These are phyloP conservation scores for Paedocypris micromegethes DNA, from an alignment of 2,797 vertebrate genomes.

Conservation along the genomic window DNA sequence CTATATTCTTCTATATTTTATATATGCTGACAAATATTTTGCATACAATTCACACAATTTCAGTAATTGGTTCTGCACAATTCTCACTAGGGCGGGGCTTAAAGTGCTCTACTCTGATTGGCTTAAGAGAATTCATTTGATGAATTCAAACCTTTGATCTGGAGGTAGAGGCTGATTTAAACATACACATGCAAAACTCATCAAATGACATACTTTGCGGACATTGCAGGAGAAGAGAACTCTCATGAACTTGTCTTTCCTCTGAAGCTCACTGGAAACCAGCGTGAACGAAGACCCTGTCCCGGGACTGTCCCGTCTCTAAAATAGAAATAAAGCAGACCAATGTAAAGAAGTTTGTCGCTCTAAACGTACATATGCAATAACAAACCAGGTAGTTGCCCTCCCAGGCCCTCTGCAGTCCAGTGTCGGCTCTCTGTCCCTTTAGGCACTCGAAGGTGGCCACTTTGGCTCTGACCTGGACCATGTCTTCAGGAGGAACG, in stretches of 20 bases:
- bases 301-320: conserved; percentile 84
- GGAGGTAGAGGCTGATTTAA: no score
- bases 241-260: conserved; percentile 96
- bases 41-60: no score
- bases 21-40: no score
- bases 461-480: conserved; percentile 89
- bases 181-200: no score
- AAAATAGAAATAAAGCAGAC: conserved; percentile 28
- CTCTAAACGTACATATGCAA: neutral
- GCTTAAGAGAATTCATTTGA: no score
- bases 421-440: conserved; percentile 85
- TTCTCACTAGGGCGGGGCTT: no score
- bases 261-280: conserved; percentile 86
- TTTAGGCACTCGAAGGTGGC: conserved; percentile 86
- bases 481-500: conserved; percentile 78
- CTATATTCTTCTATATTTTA: no score
- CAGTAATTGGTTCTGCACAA: no score
- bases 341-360: no score
- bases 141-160: no score
- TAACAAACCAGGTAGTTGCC: conserved; percentile 84
- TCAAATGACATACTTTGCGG: conserved; percentile 77
- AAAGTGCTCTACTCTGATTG: no score
- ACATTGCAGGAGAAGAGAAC: conserved; percentile 94
- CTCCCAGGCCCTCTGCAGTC: conserved; percentile 87
- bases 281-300: conserved; percentile 76